Base-by-base conservation (phyloP, 2,888 invertebrate species). In the Daptonema setosum region DNA sequence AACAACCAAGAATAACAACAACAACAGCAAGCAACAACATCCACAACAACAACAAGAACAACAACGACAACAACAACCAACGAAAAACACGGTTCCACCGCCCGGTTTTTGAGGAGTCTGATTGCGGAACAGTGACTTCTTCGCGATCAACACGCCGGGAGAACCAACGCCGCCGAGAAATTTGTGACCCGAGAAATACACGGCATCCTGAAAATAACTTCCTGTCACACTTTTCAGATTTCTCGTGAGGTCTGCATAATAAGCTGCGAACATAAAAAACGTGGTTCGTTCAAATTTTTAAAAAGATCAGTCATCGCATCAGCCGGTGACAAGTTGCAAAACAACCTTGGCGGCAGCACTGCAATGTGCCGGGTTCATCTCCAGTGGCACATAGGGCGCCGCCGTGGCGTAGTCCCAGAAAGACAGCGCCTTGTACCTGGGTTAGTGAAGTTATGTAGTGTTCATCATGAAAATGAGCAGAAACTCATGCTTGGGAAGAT, bases 391-490 rank as follows among this genome's bases (percentile, higher is more conserved):
- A 66, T 82, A 83, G 0, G 87, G 85, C 25, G 79, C 81, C 2
- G 85, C 83, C 2, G 85, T 77, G 8, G 86, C 85, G 68, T 83
- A 87, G 71, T 88, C 87, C 87, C 87, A 90, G 67, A 88, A 81
- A 2, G 85, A 80, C 62, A 83, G 77, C 0, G 85, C 87, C 11
- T 83, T 83, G 68, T 84, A 58, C 2, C 59, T 60, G 52, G 3
- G 41, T 14, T 41, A 55, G 54, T 53, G 5, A 24, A 26, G 11
- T 45, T 28, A 5, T n/a, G 20, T 28, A 17, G 28, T 17, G 26
- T 25, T 45, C 29, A 28, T 25, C 11, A n/a, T 47, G 22, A 8
- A n/a, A n/a, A 47, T 47, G 47, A 8, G 22, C 5, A n/a, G 47
- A 5, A n/a, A n/a, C 5, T 47, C n/a, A 8, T 5, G 22, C 11